phyloP scores from a whole-genome alignment of 2,888 invertebrate species.

The Empis livida region DNA sequence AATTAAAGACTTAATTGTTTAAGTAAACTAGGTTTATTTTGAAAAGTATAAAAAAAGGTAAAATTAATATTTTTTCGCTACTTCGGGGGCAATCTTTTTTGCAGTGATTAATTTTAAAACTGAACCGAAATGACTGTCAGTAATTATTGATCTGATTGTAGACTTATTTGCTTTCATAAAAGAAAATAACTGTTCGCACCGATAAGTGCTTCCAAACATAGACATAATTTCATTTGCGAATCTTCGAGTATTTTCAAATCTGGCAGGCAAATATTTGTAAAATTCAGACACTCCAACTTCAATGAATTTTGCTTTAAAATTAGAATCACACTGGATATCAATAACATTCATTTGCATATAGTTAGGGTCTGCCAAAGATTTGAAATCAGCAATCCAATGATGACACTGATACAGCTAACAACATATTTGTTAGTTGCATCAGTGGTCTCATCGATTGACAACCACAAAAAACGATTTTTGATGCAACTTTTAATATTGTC shows the following conservation, averaged over 20 bases:
- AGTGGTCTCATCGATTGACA: background rate
- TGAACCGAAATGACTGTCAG: background rate
- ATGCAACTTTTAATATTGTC: background rate
- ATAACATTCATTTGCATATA: constrained; percentile 5
- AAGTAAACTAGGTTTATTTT: background rate
- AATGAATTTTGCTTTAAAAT: constrained; percentile 6
- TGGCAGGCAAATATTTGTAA: constrained; percentile 6
- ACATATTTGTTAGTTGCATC: background rate
- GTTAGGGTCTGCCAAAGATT: constrained; percentile 10
- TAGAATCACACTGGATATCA: constrained; percentile 6
- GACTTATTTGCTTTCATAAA: constrained; percentile 4
- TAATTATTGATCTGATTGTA: background rate
- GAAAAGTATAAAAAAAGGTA: background rate
- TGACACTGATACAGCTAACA: too few relatives aligned
- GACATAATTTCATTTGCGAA: constrained; percentile 8
- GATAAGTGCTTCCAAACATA: constrained; percentile 10
- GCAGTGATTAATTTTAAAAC: constrained; percentile 1
- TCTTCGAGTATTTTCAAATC: constrained; percentile 7
- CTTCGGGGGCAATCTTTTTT: constrained; percentile 1
- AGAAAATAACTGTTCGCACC: constrained; percentile 8
- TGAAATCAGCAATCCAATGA: constrained; percentile 13
- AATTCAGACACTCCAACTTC: constrained; percentile 8
- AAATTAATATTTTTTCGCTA: background rate
- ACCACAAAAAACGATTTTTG: background rate
- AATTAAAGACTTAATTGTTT: background rate